Base-by-base conservation (phyloP, 2,888 invertebrate species). In the Lysandra bellargus region DNA sequence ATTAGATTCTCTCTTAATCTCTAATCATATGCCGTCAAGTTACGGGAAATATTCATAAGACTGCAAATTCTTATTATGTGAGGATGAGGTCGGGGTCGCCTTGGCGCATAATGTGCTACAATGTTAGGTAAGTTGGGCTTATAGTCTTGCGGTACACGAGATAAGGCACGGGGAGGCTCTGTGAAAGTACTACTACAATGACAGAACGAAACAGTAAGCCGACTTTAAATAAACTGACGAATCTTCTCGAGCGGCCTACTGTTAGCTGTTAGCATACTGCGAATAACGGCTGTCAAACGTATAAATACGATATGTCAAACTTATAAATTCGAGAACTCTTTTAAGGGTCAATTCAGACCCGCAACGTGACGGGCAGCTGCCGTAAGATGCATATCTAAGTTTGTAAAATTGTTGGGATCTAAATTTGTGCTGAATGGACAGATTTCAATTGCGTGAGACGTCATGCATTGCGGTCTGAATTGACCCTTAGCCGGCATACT, bases 81-180 rank as follows among this genome's bases (percentile, higher is more conserved):
- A 84, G 87, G 85, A 89, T 87, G 89, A 85, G 85, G 83, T 86
- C 84, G 88, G 88, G 88, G 89, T 89, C 86, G 88, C 87, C 86
- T 86, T 86, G 87, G 88, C 88, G 90, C 91, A 91, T 93, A 92
- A 93, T 92, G 91, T 92, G 90, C 86, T 90, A 91, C 92, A 92
- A 92, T 92, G 91, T 93, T 91, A 91, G 91, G 92, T 92, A 91
- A 92, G 91, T 88, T 89, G 89, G 85, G 92, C 91, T 92, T 92
- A 93, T 89, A 91, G 90, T 92, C 91, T 92, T 90, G 89, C 88
- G 90, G 88, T 87, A 85, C 88, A 87, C 87, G 88, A 91, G 93
- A 93, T 93, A 93, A 92, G 92, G 92, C 93, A 92, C 92, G 92
- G 85, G 86, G 87, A 88, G 91, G 89, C 91, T 91, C 90, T 90